Evolutionary conservation across 2,888 invertebrate genomes (phyloP), one percentile per base, ranked within the genome.

Genomic region (Epistrophella euchroma): DNA sequence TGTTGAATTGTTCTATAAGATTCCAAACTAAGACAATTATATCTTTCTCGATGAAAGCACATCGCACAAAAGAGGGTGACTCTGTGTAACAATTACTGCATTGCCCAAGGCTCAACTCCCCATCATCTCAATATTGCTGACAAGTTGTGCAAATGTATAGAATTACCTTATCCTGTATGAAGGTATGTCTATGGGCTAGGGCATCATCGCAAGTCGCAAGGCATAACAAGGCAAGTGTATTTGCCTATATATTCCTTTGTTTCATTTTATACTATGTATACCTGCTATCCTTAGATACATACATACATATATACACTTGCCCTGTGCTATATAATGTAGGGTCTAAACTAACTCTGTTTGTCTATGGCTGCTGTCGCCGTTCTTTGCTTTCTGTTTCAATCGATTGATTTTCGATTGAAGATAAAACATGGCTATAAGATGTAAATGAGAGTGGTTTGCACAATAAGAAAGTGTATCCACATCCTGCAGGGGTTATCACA

Each of bases 321-420:
- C 32, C 56, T 7, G n/a, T 28, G 15, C 15, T 7, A 5, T 28
- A 28, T 5, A 28, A 5, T 28, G 6, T 28, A 50, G 25, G 25
- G 2, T 52, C 52, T 22, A 9, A 22, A 37, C 22, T 7, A 22
- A 37, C 22, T 7, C 13, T 60, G 60, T 40, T n/a, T 62, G 52
- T 43, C 40, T 64, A 35, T 25, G 43, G 50, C 6, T 73, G 37
- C 11, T 47, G 45, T 64, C 37, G 28, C 50, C 37, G 47, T 74
- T 70, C 70, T 72, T 71, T 52, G 56, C 75, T 79, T 52, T 79
- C 19, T 37, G 64, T 75, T 84, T 79, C 58, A 50, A 72, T 40
- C 75, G 79, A 79, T 79, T 79, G 84, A 79, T 72, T 84, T 84
- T 84, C 58, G 79, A 79, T 84, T 72, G 72, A 76, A 79, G 79